phyloP scores from a whole-genome alignment of 2,113 vertebrate species.

The Lophura nycthemera region DNA sequence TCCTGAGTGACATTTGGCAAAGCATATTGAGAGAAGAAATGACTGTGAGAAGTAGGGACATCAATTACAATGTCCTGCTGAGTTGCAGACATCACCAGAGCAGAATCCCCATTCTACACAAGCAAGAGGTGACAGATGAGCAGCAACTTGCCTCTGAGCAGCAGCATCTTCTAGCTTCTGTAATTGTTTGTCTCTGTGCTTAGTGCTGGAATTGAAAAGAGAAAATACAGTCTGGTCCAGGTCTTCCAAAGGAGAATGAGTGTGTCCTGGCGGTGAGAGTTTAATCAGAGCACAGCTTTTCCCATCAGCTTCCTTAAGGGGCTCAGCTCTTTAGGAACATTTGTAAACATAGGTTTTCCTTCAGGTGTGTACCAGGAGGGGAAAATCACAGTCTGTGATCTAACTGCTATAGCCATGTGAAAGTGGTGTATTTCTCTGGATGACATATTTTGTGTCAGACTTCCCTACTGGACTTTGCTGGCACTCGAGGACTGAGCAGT shows the following conservation, averaged over 20 bases:
- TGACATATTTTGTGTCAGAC: slow-evolving; percentile 28
- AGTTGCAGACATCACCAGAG: not conserved
- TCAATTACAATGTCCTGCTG: not conserved
- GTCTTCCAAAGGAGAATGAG: not conserved
- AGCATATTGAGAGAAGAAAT: not conserved
- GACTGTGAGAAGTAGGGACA: not conserved
- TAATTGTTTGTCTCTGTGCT: not conserved
- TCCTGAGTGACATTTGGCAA: not conserved
- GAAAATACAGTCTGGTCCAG: not conserved
- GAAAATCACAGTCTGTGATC: not conserved
- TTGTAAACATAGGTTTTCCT: not conserved
- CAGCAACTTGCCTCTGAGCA: not conserved
- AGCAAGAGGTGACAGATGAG: not conserved
- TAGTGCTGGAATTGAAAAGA: not conserved
- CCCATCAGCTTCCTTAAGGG: not conserved
- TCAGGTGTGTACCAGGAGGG: not conserved
- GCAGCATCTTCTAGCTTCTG: not conserved
- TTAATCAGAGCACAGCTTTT: not conserved
- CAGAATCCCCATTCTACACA: not conserved
- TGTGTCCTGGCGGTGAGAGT: not conserved
- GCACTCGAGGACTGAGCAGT: slow-evolving; percentile 4
- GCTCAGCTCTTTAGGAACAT: not conserved
- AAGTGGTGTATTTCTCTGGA: slow-evolving; percentile 4
- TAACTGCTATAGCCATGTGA: not conserved
- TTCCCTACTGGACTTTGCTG: slow-evolving; percentile 4